Base-by-base conservation (phyloP, 2,113 vertebrate species). In the rabbit (Oryctolagus cuniculus) region DNA sequence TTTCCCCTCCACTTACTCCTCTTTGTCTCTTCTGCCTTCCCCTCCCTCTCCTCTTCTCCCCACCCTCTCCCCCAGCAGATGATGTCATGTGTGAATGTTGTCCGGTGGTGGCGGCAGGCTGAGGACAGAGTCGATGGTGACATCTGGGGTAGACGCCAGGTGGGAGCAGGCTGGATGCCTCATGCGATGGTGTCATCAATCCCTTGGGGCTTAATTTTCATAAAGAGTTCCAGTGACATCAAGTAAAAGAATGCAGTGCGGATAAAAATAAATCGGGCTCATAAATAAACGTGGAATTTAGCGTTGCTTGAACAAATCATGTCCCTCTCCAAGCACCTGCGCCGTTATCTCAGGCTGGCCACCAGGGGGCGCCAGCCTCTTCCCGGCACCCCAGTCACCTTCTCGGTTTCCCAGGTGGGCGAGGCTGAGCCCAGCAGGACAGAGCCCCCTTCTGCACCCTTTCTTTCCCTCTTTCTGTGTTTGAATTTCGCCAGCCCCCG, bases 191-290 rank as follows among this genome's bases (percentile, higher is more conserved):
- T 93, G 90, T 86, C 85, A 75, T 74, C 83, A 72, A 94, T 89
- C 87, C 67, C 38, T 64, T 49, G 90, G 66, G 49, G 90, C 92
- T 96, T 92, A 55, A 86, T 88, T 95, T 79, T 93, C 89, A 84
- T 96, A 81, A 90, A 55, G 88, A 95, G 95, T 87, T 94, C 85
- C 92, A 86, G 93, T 94, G 96, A 97, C 87, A 58, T 96, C 95
- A 94, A 90, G 90, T 63, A 27, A 89, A 95, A 95, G 90, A 96
- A 95, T 80, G 75, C 74, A 17, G 69, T 38, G 70, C 85, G 66
- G 95, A 94, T 95, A 96, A 96, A 96, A 97, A 97, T 97, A 97
- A 97, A 91, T 66, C 61, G n/a, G 87, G 83, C 90, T 95, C 94
- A 96, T 95, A 97, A 97, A 96, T 96, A 96, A 94, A 75, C 7